A percentile compares a stretch with the other conserved stretches of the same genome.
Evolutionary conservation across 1,140 invertebrate species (phyloP).

Genomic region (Colletes latitarsis): DNA sequence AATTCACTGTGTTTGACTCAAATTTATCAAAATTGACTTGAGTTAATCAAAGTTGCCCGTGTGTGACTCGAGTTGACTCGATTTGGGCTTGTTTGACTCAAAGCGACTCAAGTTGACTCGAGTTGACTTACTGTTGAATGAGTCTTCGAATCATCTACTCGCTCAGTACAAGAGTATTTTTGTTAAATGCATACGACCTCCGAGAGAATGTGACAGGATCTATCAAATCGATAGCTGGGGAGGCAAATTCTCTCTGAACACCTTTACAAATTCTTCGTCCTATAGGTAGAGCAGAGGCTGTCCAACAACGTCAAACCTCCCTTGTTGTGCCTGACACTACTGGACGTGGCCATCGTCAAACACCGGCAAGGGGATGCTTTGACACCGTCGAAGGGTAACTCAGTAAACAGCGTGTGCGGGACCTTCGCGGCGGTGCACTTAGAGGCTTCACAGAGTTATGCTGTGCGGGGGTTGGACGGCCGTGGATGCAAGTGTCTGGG

Average conservation of each 20-base stretch:
- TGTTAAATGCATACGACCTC: too few species aligned
- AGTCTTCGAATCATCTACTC: too few species aligned
- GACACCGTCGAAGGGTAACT: conserved; percentile 58
- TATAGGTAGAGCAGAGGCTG: background rate
- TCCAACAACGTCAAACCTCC: background rate
- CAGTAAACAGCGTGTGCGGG: conserved; percentile 60
- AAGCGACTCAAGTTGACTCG: too few species aligned
- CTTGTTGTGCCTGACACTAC: conserved; percentile 47
- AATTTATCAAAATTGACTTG: too few species aligned
- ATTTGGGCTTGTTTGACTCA: too few species aligned
- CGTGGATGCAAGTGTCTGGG: conserved; percentile 6
- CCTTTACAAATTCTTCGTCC: background rate
- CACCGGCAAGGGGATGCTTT: conserved; percentile 52
- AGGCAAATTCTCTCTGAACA: background rate
- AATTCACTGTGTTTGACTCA: too few species aligned
- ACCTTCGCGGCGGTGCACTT: conserved; percentile 63
- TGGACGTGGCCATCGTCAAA: conserved; percentile 37
- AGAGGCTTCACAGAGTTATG: conserved; percentile 56
- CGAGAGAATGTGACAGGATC: too few species aligned
- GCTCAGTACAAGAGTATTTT: too few species aligned
- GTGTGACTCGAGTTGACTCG: too few species aligned
- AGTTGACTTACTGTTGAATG: too few species aligned
- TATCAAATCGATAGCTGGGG: background rate
- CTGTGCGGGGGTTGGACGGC: conserved; percentile 3
- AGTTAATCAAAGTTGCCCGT: too few species aligned